Evolutionary conservation across 2,113 vertebrate species (phyloP).

Genomic region (Gorsachius goisagi): DNA sequence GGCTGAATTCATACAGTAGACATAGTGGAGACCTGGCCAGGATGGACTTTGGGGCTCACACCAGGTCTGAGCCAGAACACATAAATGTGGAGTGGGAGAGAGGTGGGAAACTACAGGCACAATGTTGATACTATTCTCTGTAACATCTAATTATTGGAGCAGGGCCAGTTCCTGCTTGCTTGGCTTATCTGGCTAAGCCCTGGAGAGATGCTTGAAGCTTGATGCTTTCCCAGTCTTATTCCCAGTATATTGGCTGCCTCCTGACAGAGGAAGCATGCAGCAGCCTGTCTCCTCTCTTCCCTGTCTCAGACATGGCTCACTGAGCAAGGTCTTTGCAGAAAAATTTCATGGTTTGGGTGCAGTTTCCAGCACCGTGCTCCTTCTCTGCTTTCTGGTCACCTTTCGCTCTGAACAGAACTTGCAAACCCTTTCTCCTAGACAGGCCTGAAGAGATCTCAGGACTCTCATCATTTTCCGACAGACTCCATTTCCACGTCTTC

Average conservation of each 20-base stretch:
- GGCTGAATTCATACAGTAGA: background rate
- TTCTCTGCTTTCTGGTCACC: background rate
- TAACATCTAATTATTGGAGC: background rate
- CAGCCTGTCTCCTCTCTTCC: background rate
- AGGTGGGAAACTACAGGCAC: accelerated
- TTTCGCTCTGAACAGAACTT: background rate
- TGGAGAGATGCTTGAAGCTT: background rate
- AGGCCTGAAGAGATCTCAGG: background rate
- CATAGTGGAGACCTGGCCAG: background rate
- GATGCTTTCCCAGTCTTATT: background rate
- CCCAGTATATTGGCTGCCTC: background rate
- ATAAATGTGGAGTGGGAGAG: background rate
- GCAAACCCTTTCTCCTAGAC: background rate
- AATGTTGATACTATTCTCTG: background rate
- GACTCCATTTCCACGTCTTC: background rate
- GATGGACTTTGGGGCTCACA: background rate
- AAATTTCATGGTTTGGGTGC: background rate
- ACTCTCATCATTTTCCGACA: background rate
- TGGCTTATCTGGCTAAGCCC: background rate
- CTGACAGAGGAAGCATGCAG: background rate
- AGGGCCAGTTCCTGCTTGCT: background rate
- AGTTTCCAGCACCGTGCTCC: background rate
- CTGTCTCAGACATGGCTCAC: background rate
- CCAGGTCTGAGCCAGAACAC: background rate
- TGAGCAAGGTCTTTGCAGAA: accelerated